Conservation (phyloP, 2,888 invertebrate genomes). For the Barypeithes pellucidus region DNA sequence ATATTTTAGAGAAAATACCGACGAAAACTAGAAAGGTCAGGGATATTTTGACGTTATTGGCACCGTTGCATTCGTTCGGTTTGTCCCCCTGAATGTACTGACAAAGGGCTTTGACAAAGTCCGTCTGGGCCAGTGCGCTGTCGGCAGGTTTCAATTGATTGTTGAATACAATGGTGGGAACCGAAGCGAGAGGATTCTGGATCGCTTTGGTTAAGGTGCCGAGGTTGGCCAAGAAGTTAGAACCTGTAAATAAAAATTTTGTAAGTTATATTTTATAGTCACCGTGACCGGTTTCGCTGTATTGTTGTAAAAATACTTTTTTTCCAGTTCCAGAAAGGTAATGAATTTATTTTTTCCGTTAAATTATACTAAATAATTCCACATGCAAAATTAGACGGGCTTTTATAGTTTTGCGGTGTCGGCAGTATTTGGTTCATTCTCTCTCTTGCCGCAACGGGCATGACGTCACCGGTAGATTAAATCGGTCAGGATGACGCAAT, state of each 20-base stretch:
- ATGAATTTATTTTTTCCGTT: too few relatives aligned
- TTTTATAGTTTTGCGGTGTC: too few relatives aligned
- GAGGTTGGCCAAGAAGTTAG: constrained; percentile 71
- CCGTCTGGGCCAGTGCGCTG: constrained; percentile 73
- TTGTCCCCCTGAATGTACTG: constrained; percentile 65
- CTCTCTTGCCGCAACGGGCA: too few relatives aligned
- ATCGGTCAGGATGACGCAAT: too few relatives aligned
- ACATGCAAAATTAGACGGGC: too few relatives aligned
- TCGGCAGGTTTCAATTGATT: constrained; percentile 75
- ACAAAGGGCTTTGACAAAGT: constrained; percentile 76
- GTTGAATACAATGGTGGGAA: constrained; percentile 80
- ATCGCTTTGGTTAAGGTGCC: constrained; percentile 75
- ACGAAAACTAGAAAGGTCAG: constrained; percentile 39
- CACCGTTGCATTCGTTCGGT: constrained; percentile 62
- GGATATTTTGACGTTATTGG: constrained; percentile 36
- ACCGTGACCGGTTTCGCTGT: too few relatives aligned
- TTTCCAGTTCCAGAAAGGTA: too few relatives aligned
- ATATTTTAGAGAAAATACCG: constrained; percentile 38
- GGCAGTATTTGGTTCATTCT: too few relatives aligned
- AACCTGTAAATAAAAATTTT: constrained; percentile 59
- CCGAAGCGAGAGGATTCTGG: constrained; percentile 74
- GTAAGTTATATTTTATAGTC: too few relatives aligned
- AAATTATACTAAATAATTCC: too few relatives aligned
- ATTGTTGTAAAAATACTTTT: too few relatives aligned
- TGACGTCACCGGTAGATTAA: too few relatives aligned